Base-by-base conservation (phyloP, 2,888 invertebrate species). In the Apamea epomidion region DNA sequence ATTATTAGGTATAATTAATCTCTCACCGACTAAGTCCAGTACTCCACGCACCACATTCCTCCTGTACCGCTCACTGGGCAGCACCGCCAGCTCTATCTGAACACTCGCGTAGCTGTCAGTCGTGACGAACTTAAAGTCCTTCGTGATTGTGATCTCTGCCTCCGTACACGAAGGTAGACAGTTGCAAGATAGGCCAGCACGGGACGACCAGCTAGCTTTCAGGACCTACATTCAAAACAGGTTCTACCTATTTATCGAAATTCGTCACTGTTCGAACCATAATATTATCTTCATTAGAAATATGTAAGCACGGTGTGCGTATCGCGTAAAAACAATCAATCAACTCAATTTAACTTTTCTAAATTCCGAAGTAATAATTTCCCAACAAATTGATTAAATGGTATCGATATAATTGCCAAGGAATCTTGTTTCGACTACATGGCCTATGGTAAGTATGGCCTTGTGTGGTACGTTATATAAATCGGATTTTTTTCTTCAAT, bases 91-190 rank as follows among this genome's bases (percentile, higher is more conserved):
- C 16, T 97, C 97, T 72, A 98, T 96, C 86, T 98, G 97, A 0
- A 98, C 97, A 25, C 94, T 95, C 0, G 97, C 94, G 76, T 92
- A 95, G 48, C 87, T 92, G 12, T 95, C 91, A 0, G 90, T 75
- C 0, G 94, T 94, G 3, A 91, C 86, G 29, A 91, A 91, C 88
- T 95, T 95, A 78, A 97, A 97, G 86, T 98, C 97, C 85, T 97
- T 97, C 18, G 98, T 97, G 2, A 98, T 97, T 1, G 97, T 96
- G 87, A 98, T 97, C 91, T 98, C 98, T 32, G 98, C 97, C 94
- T 98, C 98, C 0, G 98, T 98, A 90, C 98, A 98, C 0, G 98
- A 98, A 0, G 98, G 98, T 74, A 98, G 92, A 88, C 98, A 98
- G 90, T 98, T 97, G 89, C 98, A 98, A 68, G 97, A 97, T 18